These are phyloP conservation scores for Fukomys damarensis DNA, from an alignment of 2,113 vertebrate species.

Conservation along the genomic window DNA sequence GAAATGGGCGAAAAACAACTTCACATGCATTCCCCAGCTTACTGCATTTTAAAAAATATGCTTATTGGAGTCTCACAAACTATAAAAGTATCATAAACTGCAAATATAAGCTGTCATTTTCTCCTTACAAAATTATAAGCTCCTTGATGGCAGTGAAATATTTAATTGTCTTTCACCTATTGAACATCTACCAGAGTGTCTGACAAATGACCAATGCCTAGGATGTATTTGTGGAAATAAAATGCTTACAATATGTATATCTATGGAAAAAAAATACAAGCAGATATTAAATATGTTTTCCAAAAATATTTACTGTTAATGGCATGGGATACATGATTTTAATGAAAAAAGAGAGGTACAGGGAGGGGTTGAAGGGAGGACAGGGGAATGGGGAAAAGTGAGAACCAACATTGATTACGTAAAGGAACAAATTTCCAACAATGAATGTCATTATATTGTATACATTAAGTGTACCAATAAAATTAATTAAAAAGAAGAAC, in stretches of 20 bases:
- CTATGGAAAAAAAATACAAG: background rate
- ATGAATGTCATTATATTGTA: too few species aligned
- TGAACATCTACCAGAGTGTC: background rate
- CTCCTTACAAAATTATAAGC: background rate
- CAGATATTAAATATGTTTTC: background rate
- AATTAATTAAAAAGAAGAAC: too few species aligned
- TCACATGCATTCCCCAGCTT: background rate
- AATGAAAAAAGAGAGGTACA: background rate
- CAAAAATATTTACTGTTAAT: conserved; percentile 2
- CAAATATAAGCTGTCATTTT: background rate
- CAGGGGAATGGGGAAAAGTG: too few species aligned
- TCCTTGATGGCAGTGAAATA: background rate
- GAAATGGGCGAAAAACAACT: background rate
- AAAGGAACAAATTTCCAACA: too few species aligned
- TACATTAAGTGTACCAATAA: too few species aligned
- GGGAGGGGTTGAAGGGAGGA: too few species aligned
- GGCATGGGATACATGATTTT: background rate
- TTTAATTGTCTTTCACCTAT: background rate
- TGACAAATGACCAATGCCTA: background rate
- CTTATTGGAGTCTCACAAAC: background rate
- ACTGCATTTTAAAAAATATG: background rate
- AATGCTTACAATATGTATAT: background rate
- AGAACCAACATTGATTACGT: too few species aligned
- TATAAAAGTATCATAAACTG: background rate
- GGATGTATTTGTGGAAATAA: conserved; percentile 5